Conservation (phyloP, 2,888 invertebrate species). For the Julus scanicus region DNA sequence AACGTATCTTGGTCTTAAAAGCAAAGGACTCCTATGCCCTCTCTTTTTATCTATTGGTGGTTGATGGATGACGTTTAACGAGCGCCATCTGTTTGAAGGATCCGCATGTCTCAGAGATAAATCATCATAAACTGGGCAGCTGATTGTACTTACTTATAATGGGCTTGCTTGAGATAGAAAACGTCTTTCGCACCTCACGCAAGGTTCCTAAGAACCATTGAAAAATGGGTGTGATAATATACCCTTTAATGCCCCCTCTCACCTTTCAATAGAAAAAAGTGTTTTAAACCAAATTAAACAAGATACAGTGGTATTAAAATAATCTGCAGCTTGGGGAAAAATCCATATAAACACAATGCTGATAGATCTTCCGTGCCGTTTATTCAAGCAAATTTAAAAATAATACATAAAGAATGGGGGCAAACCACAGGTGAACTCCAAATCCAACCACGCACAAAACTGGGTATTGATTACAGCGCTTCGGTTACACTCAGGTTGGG, state of each 20-base stretch:
- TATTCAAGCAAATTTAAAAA: background rate
- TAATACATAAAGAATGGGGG: background rate
- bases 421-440: background rate
- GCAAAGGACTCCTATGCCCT: background rate
- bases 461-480: background rate
- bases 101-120: conserved; percentile 16
- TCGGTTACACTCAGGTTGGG: background rate
- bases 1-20: background rate
- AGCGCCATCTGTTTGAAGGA: conserved; percentile 7
- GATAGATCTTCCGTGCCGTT: too few relatives aligned
- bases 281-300: too few relatives aligned
- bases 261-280: too few relatives aligned
- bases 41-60: background rate
- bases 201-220: background rate
- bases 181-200: background rate
- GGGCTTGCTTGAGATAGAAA: background rate
- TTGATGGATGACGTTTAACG: conserved; percentile 33
- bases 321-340: too few relatives aligned
- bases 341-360: too few relatives aligned
- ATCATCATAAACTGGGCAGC: conserved; percentile 30
- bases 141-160: background rate
- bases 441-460: background rate
- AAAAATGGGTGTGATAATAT: background rate
- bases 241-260: background rate
- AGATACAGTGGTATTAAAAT: too few relatives aligned